Conservation (phyloP, 2,113 vertebrate species). For the Oryzias javanicus region DNA sequence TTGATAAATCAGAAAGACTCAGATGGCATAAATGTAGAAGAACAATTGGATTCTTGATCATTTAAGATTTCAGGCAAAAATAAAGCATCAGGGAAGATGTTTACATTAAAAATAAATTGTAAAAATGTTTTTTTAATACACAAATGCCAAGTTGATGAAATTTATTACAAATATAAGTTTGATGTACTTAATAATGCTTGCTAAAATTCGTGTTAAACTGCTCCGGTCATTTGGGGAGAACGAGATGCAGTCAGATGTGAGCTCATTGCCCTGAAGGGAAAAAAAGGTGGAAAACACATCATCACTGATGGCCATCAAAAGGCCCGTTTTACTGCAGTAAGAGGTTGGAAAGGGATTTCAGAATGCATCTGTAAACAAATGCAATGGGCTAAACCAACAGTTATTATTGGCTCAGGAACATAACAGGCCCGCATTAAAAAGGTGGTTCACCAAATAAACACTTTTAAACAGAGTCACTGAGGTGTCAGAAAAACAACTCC, state of each 20-base stretch:
- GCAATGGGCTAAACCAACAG: constrained; percentile 33
- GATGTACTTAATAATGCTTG: not conserved
- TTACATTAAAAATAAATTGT: no score
- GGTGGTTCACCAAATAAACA: no score
- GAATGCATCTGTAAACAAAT: constrained; percentile 61
- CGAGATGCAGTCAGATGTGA: constrained; percentile 57
- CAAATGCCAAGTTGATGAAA: no score
- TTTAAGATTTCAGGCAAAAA: no score
- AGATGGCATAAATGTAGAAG: no score
- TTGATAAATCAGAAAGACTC: no score
- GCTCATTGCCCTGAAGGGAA: constrained; percentile 47
- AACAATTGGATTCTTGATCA: no score
- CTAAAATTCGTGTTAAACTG: not conserved
- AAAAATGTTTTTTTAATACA: no score
- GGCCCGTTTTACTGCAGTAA: constrained; percentile 48
- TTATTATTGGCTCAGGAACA: constrained; percentile 53
- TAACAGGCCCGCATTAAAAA: constrained; percentile 37
- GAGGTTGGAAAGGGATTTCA: constrained; percentile 58
- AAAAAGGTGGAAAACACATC: constrained; percentile 62
- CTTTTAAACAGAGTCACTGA: constrained; percentile 28
- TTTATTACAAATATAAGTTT: no score
- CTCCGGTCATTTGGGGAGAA: not conserved
- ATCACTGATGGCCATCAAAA: constrained; percentile 62
- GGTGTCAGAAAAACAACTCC: constrained; percentile 56
- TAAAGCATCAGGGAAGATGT: no score